Percentiles rank a stretch among this genome's conserved stretches.
Evolutionary conservation across 2,113 vertebrate genomes (phyloP).

Genomic region (Alectura lathami): DNA sequence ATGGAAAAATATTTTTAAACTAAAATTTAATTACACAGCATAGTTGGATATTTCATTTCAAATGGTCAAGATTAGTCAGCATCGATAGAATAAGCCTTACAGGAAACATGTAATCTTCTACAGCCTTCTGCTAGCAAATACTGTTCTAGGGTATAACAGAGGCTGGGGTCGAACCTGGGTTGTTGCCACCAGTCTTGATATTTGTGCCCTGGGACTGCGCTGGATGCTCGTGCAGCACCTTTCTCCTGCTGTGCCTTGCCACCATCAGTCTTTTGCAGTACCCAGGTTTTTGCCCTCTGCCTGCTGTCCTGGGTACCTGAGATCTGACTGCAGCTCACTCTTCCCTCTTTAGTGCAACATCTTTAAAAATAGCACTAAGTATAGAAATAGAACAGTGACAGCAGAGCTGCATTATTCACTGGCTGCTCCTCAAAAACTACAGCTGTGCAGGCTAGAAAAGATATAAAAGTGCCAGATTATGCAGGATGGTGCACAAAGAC

Average conservation of each 20-base stretch:
- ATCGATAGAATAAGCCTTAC: not conserved
- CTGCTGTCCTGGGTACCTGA: too few species aligned
- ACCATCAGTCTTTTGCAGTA: too few species aligned
- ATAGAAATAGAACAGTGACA: not conserved
- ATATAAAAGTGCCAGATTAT: not conserved
- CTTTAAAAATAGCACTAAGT: not conserved
- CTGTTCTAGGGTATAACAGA: not conserved
- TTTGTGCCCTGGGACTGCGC: not conserved
- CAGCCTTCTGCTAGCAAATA: not conserved
- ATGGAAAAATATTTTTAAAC: not conserved
- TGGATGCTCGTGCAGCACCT: not conserved
- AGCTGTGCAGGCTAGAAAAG: not conserved
- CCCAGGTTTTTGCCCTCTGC: not conserved
- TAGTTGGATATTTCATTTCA: not conserved
- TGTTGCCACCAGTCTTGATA: not conserved
- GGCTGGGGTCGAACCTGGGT: not conserved
- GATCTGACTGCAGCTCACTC: not conserved
- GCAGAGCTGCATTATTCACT: not conserved
- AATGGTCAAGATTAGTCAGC: not conserved
- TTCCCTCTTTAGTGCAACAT: not conserved
- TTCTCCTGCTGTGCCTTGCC: not conserved
- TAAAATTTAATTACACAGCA: not conserved
- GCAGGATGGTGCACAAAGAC: not conserved
- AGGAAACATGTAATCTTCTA: not conserved
- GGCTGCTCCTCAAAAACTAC: not conserved